phyloP scores from a whole-genome alignment of 2,797 vertebrate genomes.

The Pangasius larnaudii region DNA sequence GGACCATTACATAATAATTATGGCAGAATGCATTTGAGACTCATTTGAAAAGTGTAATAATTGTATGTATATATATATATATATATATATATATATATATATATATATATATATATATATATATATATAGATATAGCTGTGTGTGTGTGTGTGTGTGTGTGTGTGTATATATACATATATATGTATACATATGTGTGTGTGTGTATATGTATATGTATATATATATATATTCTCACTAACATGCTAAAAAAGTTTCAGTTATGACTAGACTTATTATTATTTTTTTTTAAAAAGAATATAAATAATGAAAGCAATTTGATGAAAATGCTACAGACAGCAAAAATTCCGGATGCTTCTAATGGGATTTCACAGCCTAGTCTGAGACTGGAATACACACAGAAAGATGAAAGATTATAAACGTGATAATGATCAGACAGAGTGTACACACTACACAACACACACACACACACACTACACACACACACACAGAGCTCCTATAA shows the following conservation, averaged over 20 bases:
- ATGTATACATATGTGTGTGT: too few species aligned
- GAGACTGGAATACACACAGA: neutral
- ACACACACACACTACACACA: conserved; percentile 26
- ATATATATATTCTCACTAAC: too few species aligned
- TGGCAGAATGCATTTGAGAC: too few species aligned
- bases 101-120: too few species aligned
- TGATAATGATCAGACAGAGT: neutral
- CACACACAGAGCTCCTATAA: conserved; percentile 8
- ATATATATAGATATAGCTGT: too few species aligned
- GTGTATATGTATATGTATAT: too few species aligned
- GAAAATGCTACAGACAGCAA: neutral
- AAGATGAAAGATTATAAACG: neutral
- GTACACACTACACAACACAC: neutral
- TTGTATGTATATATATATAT: too few species aligned
- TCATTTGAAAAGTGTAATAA: too few species aligned
- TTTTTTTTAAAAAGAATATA: neutral
- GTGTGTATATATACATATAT: too few species aligned
- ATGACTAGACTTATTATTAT: neutral
- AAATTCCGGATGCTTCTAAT: neutral
- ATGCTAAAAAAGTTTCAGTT: neutral
- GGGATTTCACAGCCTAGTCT: neutral
- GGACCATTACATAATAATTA: too few species aligned
- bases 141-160: too few species aligned
- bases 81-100: too few species aligned
- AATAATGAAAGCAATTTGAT: neutral